phyloP scores from a whole-genome alignment of 2,888 invertebrate genomes.

The Ametastegia equiseti region DNA sequence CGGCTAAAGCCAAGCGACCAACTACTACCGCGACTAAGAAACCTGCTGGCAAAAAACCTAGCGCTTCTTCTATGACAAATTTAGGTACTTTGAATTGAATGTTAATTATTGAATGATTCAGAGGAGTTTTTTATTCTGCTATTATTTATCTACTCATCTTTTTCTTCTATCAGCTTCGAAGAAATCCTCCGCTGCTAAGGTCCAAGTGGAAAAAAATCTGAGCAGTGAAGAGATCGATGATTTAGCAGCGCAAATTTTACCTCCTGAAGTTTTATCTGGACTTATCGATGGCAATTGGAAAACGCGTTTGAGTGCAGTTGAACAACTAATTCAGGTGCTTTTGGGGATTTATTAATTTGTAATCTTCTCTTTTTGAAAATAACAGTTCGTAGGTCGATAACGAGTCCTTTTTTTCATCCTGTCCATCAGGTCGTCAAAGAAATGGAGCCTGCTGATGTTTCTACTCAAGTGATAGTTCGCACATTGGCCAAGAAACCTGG shows the following conservation, averaged over 20 bases:
- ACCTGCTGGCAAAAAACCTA: slow-evolving; percentile 68
- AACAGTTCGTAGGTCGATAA: not conserved
- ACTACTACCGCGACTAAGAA: slow-evolving; percentile 69
- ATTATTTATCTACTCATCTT: slow-evolving; percentile 52
- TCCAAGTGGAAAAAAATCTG: slow-evolving; percentile 81
- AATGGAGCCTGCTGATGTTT: slow-evolving; percentile 81
- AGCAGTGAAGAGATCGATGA: slow-evolving; percentile 88
- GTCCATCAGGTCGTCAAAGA: slow-evolving; percentile 78
- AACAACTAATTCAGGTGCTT: slow-evolving; percentile 80
- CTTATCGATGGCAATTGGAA: slow-evolving; percentile 92
- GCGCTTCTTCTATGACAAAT: slow-evolving; percentile 62
- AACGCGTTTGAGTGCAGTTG: slow-evolving; percentile 86
- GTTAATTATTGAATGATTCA: not conserved
- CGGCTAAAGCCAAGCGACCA: slow-evolving; percentile 64
- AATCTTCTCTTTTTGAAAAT: too few relatives aligned
- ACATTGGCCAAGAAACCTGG: slow-evolving; percentile 91
- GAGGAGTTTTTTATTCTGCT: too few relatives aligned
- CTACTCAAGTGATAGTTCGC: slow-evolving; percentile 87
- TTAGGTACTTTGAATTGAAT: slow-evolving; percentile 52
- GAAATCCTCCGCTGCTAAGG: slow-evolving; percentile 68
- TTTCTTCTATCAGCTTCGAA: slow-evolving; percentile 69
- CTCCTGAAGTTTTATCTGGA: slow-evolving; percentile 82
- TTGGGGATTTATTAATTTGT: not conserved
- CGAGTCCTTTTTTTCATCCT: slow-evolving; percentile 30
- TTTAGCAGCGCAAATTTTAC: slow-evolving; percentile 82